These are phyloP conservation scores for Meloe dianella DNA, from an alignment of 2,888 invertebrate species.

Conservation along the genomic window DNA sequence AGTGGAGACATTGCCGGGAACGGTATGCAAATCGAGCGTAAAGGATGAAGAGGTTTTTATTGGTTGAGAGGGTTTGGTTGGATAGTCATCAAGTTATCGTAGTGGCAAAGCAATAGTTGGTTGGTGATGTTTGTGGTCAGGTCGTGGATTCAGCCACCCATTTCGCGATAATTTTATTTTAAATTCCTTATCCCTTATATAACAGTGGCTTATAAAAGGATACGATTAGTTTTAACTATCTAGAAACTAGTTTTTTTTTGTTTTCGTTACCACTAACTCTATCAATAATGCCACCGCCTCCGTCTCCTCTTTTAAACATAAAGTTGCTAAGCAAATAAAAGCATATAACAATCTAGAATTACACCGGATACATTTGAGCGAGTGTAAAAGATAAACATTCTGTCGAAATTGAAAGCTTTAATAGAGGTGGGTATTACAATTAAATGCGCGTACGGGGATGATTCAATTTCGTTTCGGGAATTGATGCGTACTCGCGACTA, in stretches of 20 bases:
- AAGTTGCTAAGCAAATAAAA: constrained; percentile 50
- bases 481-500: constrained; percentile 52
- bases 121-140: constrained; percentile 30
- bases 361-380: constrained; percentile 46
- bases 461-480: constrained; percentile 57
- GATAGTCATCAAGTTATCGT: constrained; percentile 23
- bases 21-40: constrained; percentile 59
- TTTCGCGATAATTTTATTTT: constrained; percentile 33
- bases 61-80: constrained; percentile 25
- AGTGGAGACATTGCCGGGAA: constrained; percentile 55
- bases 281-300: constrained; percentile 2
- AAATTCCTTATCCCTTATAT: constrained; percentile 14
- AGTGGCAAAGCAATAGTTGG: constrained; percentile 6
- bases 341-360: constrained; percentile 46
- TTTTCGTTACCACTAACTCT: constrained; percentile 14
- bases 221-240: neutral
- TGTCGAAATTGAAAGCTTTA: constrained; percentile 57
- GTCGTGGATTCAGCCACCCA: constrained; percentile 43
- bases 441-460: constrained; percentile 55
- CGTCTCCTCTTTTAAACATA: constrained; percentile 32
- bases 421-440: constrained; percentile 58
- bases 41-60: constrained; percentile 50
- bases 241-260: constrained; percentile 12
- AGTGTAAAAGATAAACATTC: constrained; percentile 58
- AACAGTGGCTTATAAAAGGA: neutral